A percentile compares a stretch with the other conserved stretches of the same genome.
phyloP scores from a whole-genome alignment of 1,140 invertebrate genomes.

The Xylocopa sonorina region DNA sequence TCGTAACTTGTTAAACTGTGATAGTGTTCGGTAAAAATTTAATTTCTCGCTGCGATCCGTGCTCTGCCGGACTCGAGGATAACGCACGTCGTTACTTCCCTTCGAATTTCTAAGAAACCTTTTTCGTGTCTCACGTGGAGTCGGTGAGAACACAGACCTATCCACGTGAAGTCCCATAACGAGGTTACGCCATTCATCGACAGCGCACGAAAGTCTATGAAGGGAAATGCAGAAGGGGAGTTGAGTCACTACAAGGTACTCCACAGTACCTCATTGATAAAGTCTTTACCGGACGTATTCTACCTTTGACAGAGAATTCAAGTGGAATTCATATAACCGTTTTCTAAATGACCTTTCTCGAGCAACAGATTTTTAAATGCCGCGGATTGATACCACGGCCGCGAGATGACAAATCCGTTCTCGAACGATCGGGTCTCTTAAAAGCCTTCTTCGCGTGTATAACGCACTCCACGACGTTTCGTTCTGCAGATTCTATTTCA shows the following conservation, averaged over 20 bases:
- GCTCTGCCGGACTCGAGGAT: too few relatives aligned
- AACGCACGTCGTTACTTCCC: neutral
- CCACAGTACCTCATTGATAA: slow-evolving; percentile 49
- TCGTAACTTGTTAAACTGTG: too few relatives aligned
- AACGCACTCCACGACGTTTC: neutral
- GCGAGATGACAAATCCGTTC: neutral
- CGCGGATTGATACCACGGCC: neutral
- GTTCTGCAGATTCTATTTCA: neutral
- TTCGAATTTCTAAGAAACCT: slow-evolving; percentile 14
- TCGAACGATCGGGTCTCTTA: neutral
- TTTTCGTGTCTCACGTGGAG: slow-evolving; percentile 9
- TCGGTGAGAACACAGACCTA: slow-evolving; percentile 7
- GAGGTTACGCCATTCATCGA: slow-evolving; percentile 56
- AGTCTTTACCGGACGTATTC: slow-evolving; percentile 30
- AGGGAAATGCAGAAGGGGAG: slow-evolving; percentile 51
- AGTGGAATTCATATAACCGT: neutral
- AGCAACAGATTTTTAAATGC: neutral
- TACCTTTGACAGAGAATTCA: slow-evolving; percentile 20
- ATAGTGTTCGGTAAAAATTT: too few relatives aligned
- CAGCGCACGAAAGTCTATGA: slow-evolving; percentile 54
- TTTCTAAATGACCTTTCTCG: slow-evolving; percentile 10
- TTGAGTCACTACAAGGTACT: slow-evolving; percentile 48
- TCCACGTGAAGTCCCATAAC: slow-evolving; percentile 58
- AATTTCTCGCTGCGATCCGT: neutral
- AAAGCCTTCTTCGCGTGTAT: neutral